These are phyloP conservation scores for Drosophila macrospina DNA, from an alignment of 2,888 invertebrate genomes.

Conservation along the genomic window DNA sequence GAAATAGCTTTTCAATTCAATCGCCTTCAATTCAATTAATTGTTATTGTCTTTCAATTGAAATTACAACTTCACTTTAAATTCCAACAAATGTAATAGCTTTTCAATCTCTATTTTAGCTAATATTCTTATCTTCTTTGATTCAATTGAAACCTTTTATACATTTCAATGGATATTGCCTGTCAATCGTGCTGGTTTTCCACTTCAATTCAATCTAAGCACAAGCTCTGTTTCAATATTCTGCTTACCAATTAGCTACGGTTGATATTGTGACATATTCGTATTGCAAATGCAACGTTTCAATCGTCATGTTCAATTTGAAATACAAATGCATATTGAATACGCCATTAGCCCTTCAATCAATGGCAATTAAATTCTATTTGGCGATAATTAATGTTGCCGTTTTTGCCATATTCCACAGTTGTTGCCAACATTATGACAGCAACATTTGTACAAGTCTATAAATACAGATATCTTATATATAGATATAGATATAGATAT, in stretches of 20 bases:
- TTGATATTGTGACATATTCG: not conserved
- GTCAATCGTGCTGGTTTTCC: not conserved
- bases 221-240: not conserved
- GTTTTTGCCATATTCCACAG: constrained; percentile 5
- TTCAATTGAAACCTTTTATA: too few species aligned
- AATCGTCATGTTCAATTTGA: constrained; percentile 21
- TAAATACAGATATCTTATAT: constrained; percentile 33
- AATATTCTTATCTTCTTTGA: too few species aligned
- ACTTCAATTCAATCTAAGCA: not conserved
- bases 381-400: constrained; percentile 60
- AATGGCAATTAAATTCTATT: constrained; percentile 52
- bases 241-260: not conserved
- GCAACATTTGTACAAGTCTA: constrained; percentile 28
- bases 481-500: constrained; percentile 2
- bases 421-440: constrained; percentile 57
- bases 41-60: too few species aligned
- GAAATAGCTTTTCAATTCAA: too few species aligned
- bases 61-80: too few species aligned
- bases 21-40: not conserved
- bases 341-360: constrained; percentile 44
- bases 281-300: not conserved
- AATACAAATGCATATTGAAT: constrained; percentile 24
- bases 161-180: too few species aligned
- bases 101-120: too few species aligned
- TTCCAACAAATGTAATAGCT: too few species aligned